Conservation (phyloP, 2,797 vertebrate species). For the Typhlichthys eigenmanni region DNA sequence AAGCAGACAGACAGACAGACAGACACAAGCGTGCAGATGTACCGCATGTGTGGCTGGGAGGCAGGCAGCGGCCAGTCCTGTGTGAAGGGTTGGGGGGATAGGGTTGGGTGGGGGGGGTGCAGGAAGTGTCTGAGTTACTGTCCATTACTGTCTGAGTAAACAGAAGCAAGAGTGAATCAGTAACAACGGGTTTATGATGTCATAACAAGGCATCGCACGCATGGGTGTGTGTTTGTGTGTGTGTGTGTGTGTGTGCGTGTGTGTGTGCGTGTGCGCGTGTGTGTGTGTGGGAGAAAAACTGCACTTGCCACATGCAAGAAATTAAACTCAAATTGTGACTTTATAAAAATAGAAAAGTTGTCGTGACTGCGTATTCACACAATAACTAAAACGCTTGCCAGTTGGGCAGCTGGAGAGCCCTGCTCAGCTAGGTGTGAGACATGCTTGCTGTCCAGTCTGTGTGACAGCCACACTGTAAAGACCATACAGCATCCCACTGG, state of each 20-base stretch:
- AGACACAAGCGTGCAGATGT: constrained; percentile 16
- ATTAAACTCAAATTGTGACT: neutral
- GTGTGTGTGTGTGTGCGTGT: too few relatives aligned
- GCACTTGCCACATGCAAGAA: too few relatives aligned
- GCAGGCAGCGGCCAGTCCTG: neutral
- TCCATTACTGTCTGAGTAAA: constrained; percentile 60
- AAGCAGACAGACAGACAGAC: constrained; percentile 47
- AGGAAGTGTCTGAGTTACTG: constrained; percentile 65
- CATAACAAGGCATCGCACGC: constrained; percentile 35
- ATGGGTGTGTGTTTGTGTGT: neutral
- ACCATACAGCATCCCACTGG: too few relatives aligned
- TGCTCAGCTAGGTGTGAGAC: too few relatives aligned
- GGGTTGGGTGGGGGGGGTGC: constrained; percentile 51
- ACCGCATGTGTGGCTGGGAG: constrained; percentile 12
- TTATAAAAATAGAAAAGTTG: neutral
- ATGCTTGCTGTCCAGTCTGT: too few relatives aligned
- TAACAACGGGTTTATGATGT: constrained; percentile 40
- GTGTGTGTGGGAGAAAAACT: too few relatives aligned
- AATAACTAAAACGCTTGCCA: too few relatives aligned
- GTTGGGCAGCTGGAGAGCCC: too few relatives aligned
- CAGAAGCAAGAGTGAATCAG: constrained; percentile 49
- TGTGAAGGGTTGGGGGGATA: constrained; percentile 25
- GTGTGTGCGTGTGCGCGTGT: neutral
- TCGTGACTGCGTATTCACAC: too few relatives aligned
- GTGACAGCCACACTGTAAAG: too few relatives aligned